These are phyloP conservation scores for Calliphora vicina DNA, from an alignment of 1,140 invertebrate genomes.

Conservation along the genomic window DNA sequence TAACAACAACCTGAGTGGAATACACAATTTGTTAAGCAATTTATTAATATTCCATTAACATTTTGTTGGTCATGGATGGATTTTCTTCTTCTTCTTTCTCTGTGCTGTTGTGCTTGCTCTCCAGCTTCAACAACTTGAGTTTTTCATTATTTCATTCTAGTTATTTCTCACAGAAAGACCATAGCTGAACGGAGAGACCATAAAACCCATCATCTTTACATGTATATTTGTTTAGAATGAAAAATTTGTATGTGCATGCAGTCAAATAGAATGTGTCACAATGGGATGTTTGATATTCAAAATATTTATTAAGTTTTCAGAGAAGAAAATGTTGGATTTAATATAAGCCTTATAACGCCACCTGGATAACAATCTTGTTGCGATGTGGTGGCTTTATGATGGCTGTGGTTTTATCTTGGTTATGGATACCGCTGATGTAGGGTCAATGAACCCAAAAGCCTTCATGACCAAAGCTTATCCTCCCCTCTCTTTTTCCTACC, in stretches of 20 bases:
- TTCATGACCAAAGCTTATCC: no score
- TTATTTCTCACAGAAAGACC: not conserved
- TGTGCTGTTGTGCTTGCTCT: not conserved
- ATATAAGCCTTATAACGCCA: no score
- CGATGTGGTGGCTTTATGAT: no score
- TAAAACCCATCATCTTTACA: not conserved
- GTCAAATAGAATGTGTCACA: not conserved
- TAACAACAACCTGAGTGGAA: slow-evolving; percentile 38
- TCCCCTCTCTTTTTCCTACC: no score
- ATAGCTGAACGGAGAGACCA: not conserved
- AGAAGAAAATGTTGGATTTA: no score
- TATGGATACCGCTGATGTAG: no score
- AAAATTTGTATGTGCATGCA: not conserved
- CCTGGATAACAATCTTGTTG: no score
- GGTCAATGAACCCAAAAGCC: no score
- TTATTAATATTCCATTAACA: slow-evolving; percentile 47
- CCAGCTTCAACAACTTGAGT: not conserved
- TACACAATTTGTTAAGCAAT: slow-evolving; percentile 44
- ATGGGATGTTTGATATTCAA: no score
- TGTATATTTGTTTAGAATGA: not conserved
- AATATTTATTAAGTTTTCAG: no score
- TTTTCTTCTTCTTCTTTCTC: not conserved
- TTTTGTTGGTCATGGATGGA: slow-evolving; percentile 21
- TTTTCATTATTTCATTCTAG: not conserved
- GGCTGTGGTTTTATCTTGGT: no score